Conservation (phyloP, 2,113 vertebrate species). For the Atractosteus spatula region DNA sequence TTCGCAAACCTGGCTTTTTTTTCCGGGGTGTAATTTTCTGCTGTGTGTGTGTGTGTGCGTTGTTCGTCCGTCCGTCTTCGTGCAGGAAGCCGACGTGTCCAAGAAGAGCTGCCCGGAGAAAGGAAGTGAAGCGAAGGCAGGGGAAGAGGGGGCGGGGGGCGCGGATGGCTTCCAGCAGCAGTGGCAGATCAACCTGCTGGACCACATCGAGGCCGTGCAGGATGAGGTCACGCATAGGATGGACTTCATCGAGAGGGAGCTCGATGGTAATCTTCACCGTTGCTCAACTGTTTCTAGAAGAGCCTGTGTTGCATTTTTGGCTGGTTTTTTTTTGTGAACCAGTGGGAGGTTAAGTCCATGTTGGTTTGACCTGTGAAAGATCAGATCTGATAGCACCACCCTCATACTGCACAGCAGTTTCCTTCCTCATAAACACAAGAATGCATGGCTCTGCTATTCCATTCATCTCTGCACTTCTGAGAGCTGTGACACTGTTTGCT, state of each 20-base stretch:
- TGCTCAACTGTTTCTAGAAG: not conserved
- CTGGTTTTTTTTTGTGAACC: too few relatives aligned
- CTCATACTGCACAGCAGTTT: too few relatives aligned
- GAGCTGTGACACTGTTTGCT: too few relatives aligned
- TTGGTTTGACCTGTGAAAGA: too few relatives aligned
- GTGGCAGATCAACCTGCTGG: constrained; percentile 91
- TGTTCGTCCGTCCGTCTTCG: constrained; percentile 20
- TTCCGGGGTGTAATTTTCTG: not conserved
- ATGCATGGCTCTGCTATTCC: too few relatives aligned
- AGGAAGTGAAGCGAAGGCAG: constrained; percentile 55
- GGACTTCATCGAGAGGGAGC: constrained; percentile 92
- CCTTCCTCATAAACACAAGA: too few relatives aligned
- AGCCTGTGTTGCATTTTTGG: too few relatives aligned
- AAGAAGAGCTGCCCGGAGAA: constrained; percentile 65
- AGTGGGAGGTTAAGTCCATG: too few relatives aligned
- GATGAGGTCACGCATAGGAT: constrained; percentile 90
- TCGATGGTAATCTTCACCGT: constrained; percentile 76
- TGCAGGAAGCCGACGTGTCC: constrained; percentile 42
- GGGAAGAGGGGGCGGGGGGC: constrained; percentile 62
- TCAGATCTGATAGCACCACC: not conserved
- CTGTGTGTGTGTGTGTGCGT: constrained; percentile 24
- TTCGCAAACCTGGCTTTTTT: too few relatives aligned
- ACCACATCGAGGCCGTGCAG: constrained; percentile 87
- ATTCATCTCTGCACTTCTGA: too few relatives aligned
- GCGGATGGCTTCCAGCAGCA: constrained; percentile 74